Conservation (phyloP, 2,888 invertebrate species). For the Cheilosia variabilis region DNA sequence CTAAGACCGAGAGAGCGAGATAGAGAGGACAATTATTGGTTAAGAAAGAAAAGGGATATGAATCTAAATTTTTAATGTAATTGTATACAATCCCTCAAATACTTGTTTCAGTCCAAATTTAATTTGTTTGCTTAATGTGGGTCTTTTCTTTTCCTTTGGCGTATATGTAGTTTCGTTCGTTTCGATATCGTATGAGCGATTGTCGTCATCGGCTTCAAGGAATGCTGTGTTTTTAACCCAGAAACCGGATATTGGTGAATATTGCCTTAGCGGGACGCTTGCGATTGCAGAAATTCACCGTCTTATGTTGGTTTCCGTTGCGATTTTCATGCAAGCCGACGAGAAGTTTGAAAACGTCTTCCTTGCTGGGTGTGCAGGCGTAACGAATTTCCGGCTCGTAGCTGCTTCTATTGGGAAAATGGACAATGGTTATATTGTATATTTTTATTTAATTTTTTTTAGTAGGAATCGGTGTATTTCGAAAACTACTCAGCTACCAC, state of each 20-base stretch:
- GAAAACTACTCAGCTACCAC: no score
- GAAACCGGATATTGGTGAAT: slow-evolving; percentile 87
- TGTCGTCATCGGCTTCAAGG: slow-evolving; percentile 7
- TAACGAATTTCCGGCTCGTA: slow-evolving; percentile 86
- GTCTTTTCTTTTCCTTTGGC: slow-evolving; percentile 8
- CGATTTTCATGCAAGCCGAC: slow-evolving; percentile 87
- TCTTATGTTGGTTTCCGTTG: slow-evolving; percentile 85
- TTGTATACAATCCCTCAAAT: slow-evolving; percentile 29
- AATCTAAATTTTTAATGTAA: slow-evolving; percentile 11
- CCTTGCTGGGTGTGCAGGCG: slow-evolving; percentile 86
- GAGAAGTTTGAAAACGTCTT: slow-evolving; percentile 86
- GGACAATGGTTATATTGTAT: no score
- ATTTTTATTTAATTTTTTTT: no score
- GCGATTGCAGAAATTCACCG: slow-evolving; percentile 87
- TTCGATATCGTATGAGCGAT: no score
- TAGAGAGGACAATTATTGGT: neutral
- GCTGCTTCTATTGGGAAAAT: slow-evolving; percentile 77
- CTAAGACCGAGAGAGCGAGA: neutral
- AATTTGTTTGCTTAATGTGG: slow-evolving; percentile 12
- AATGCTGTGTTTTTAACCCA: slow-evolving; percentile 83
- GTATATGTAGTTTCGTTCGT: slow-evolving; percentile 5
- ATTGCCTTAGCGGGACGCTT: slow-evolving; percentile 86
- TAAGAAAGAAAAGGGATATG: neutral
- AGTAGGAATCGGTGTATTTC: no score
- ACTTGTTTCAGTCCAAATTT: slow-evolving; percentile 61